These are phyloP conservation scores for Meriones unguiculatus DNA, from an alignment of 2,113 vertebrate genomes.

Conservation along the genomic window DNA sequence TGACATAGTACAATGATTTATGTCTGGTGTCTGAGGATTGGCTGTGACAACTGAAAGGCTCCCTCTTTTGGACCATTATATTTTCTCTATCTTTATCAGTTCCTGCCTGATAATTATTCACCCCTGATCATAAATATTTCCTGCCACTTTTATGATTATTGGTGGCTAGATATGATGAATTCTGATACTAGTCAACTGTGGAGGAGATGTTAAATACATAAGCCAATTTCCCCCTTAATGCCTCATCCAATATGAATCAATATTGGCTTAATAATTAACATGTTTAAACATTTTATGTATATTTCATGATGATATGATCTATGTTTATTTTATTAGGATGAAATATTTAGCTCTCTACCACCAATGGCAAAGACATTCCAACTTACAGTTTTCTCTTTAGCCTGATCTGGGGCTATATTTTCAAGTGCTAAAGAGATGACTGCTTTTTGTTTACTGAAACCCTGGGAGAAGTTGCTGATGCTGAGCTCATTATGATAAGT, in stretches of 20 bases:
- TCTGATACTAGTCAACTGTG: conserved; percentile 87
- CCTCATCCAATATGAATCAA: conserved; percentile 91
- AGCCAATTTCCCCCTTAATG: conserved; percentile 88
- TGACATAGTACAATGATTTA: conserved; percentile 64
- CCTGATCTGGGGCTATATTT: conserved; percentile 77
- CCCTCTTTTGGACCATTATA: conserved; percentile 70
- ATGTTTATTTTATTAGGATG: conserved; percentile 91
- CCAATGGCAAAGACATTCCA: conserved; percentile 82
- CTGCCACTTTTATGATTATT: conserved; percentile 89
- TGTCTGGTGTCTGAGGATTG: conserved; percentile 65
- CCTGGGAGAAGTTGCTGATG: background rate
- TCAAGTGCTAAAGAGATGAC: conserved; percentile 60
- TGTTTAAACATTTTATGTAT: conserved; percentile 92
- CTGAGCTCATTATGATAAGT: conserved; percentile 4
- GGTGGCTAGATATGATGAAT: conserved; percentile 89
- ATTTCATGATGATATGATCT: conserved; percentile 88
- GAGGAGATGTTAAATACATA: conserved; percentile 89
- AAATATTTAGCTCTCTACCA: conserved; percentile 88
- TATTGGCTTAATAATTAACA: conserved; percentile 92
- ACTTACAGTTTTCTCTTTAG: conserved; percentile 62
- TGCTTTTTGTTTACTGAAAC: background rate
- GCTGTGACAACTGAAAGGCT: conserved; percentile 43
- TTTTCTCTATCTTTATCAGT: conserved; percentile 64
- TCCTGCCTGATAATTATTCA: conserved; percentile 65
- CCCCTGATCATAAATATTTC: conserved; percentile 84